Evolutionary conservation across 2,888 invertebrate species (phyloP), one percentile per base, ranked within the genome.

Genomic region (Ornithoptera priamus): DNA sequence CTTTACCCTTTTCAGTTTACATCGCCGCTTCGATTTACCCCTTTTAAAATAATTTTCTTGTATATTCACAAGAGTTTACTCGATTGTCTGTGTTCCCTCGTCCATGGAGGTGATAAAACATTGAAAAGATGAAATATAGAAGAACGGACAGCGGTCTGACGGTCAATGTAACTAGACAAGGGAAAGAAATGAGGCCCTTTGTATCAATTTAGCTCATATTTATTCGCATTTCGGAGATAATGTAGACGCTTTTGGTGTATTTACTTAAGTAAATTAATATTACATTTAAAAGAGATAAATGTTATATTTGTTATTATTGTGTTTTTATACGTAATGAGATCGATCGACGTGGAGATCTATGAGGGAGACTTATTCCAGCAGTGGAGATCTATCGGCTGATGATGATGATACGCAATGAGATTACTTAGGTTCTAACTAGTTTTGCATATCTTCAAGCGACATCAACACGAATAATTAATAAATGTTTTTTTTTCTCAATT

Each of bases 41-140:
- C 64, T 65, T 57, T 65, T 18, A 17, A 65, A 61, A 61, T 56
- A 65, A 42, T 56, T 57, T 65, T 53, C 61, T 42, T 62, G 62
- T 58, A 62, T 71, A 71, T 71, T 71, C 58, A 63, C 57, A 59
- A 65, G 68, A 68, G 57, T 60, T 72, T 66, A 67, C 71, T 70
- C 84, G 83, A 87, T 89, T 86, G 86, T 86, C 78, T 83, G 81
- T 77, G 81, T 70, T 78, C 83, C 76, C 78, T 85, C 84, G 80
- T 74, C 81, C 83, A 85, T 84, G 79, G 80, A 80, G 79, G 79
- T 80, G 83, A 89, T 89, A 88, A 89, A 87, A 84, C 78, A 82
- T 78, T 88, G 86, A 88, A 89, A 87, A 85, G 85, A 88, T 88
- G 87, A 88, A 84, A 85, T 88, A 88, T 87, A 81, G 79, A 75